Base-by-base conservation (phyloP, 2,113 vertebrate genomes). In the Lota lota region DNA sequence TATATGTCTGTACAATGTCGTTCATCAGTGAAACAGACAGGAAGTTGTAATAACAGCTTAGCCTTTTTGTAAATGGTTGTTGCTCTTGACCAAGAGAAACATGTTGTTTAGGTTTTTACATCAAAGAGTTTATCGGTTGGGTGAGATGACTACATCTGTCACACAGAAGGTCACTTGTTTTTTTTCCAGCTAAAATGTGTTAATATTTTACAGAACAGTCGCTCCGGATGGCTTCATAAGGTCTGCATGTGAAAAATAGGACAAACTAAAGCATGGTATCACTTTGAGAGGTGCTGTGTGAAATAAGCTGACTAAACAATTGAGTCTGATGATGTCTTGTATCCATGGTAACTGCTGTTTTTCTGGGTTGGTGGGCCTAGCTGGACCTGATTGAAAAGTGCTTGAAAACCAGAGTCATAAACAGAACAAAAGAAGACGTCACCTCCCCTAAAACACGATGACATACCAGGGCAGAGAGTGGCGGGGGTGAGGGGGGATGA, bases 381-480 rank as follows among this genome's bases (percentile, higher is more conserved):
- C 58, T 7, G 22, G 15, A 63, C 10, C 36, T 10, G 24, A 58
- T n/a, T 53, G 36, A 53, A 56, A 17, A 56, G 53, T 14, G 16
- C 40, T 5, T 22, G 24, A 36, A 64, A 56, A 81, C 68, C 60
- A 74, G 60, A 81, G 76, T 54, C 64, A 74, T 65, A 78, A 79
- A 79, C 67, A 75, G 70, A n/a, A 22, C 5, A 16, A 22, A 24
- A 61, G 28, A 65, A 76, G 74, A 66, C 24, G 15, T 6, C 28
- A 57, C 19, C 40, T 71, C 28, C 20, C 20, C 20, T 24, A 57
- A n/a, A 76, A 71, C 62, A 72, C n/a, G 74, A 82, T 75, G 63
- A 81, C 73, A 77, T 73, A 83, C 84, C 62, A 72, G 66, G 16
- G 74, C 75, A 75, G 22, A 66, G 63, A 57, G 64, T 21, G 5